Conservation (phyloP, 2,888 invertebrate species). For the Ceraclea dissimilis region DNA sequence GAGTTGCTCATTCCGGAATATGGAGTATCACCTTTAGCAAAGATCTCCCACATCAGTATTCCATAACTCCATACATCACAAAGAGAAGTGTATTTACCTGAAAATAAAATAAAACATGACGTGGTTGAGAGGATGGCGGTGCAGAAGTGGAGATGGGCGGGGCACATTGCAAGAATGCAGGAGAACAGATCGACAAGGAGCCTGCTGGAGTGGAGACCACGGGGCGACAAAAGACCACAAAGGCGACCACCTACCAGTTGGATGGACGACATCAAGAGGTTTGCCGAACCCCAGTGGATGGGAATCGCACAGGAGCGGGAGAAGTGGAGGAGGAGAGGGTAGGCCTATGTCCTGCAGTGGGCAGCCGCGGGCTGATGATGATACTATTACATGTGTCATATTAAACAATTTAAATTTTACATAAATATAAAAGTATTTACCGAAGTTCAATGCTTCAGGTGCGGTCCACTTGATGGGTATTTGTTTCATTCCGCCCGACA, state of each 20-base stretch:
- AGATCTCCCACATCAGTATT: slow-evolving; percentile 94
- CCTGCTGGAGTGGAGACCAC: not conserved
- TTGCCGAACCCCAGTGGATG: too few relatives aligned
- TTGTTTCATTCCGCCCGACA: slow-evolving; percentile 96
- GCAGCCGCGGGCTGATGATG: too few relatives aligned
- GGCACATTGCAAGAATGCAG: too few relatives aligned
- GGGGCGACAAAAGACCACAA: not conserved
- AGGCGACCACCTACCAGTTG: not conserved
- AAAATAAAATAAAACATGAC: slow-evolving; percentile 26
- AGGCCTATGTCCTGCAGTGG: too few relatives aligned
- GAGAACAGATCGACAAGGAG: not conserved
- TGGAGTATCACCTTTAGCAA: slow-evolving; percentile 87
- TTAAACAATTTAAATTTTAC: too few relatives aligned
- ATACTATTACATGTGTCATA: too few relatives aligned
- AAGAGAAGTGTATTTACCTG: slow-evolving; percentile 87
- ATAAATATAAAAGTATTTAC: slow-evolving; percentile 41
- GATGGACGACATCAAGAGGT: too few relatives aligned
- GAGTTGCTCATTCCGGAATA: slow-evolving; percentile 93
- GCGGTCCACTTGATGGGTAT: slow-evolving; percentile 99
- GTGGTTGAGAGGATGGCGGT: too few relatives aligned
- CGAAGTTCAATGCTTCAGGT: slow-evolving; percentile 92
- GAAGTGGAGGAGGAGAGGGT: too few relatives aligned
- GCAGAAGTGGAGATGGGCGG: too few relatives aligned
- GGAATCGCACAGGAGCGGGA: too few relatives aligned
- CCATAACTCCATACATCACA: slow-evolving; percentile 98